Evolutionary conservation across 2,888 invertebrate species (phyloP).

Genomic region (Napeogenes inachia): DNA sequence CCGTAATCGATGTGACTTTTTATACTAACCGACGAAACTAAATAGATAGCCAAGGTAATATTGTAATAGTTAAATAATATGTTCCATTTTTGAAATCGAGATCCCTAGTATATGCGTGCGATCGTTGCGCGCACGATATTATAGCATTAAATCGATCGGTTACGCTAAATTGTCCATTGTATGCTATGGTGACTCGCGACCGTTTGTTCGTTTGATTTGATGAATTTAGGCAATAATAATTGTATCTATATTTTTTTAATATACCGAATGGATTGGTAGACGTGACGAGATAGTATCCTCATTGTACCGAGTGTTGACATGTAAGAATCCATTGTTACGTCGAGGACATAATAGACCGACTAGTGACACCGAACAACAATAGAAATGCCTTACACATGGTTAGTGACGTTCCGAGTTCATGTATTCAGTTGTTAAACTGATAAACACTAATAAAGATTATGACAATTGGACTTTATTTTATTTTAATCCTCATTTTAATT

Average conservation of each 20-base stretch:
- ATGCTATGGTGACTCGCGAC: conserved; percentile 13
- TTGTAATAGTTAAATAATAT: conserved; percentile 13
- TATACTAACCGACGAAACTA: conserved; percentile 1
- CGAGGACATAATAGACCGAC: neutral
- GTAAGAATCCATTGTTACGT: neutral
- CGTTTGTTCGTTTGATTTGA: conserved; percentile 26
- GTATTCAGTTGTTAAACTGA: conserved; percentile 45
- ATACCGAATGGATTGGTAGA: conserved; percentile 31
- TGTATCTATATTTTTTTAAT: conserved; percentile 30
- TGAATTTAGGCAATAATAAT: conserved; percentile 26
- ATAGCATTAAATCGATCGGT: conserved; percentile 5
- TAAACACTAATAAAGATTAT: conserved; percentile 49
- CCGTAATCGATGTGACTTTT: conserved; percentile 3
- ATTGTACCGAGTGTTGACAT: conserved; percentile 4
- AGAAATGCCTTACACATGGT: conserved; percentile 53
- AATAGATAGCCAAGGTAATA: conserved; percentile 26
- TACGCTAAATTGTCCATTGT: conserved; percentile 19
- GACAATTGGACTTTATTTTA: conserved; percentile 40
- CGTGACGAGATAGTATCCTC: conserved; percentile 8
- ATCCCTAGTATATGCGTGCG: neutral
- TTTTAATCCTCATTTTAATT: conserved; percentile 26
- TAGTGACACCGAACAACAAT: conserved; percentile 16
- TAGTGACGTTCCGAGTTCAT: conserved; percentile 54
- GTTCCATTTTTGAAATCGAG: conserved; percentile 4
- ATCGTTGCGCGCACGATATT: neutral